phyloP scores from a whole-genome alignment of 2,888 invertebrate species.

The Strigamia maritima region DNA sequence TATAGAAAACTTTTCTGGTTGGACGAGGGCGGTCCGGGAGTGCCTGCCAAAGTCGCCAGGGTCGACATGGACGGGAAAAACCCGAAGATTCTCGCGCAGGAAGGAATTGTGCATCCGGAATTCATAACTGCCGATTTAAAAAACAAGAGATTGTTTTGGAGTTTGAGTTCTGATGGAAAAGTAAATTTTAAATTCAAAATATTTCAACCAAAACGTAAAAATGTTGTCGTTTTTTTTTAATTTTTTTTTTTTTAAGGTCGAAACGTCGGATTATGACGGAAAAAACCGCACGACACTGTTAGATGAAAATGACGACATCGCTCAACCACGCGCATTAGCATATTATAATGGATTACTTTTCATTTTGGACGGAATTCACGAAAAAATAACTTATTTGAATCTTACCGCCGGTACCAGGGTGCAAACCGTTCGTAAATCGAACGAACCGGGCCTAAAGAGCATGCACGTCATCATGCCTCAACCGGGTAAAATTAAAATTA shows the following conservation, averaged over 20 bases:
- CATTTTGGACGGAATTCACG: constrained; percentile 82
- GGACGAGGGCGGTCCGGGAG: constrained; percentile 87
- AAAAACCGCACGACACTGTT: constrained; percentile 66
- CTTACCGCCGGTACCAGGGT: constrained; percentile 71
- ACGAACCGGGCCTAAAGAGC: constrained; percentile 65
- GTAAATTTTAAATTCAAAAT: no score
- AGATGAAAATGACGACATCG: constrained; percentile 65
- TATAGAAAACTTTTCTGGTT: constrained; percentile 86
- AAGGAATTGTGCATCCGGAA: constrained; percentile 70
- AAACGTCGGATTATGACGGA: constrained; percentile 58
- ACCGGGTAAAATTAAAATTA: constrained; percentile 58
- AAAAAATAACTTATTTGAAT: constrained; percentile 81
- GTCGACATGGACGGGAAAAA: constrained; percentile 92
- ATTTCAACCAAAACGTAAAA: no score
- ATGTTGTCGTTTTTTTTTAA: no score
- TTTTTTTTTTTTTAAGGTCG: constrained; percentile 46
- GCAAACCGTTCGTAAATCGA: constrained; percentile 79
- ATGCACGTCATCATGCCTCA: constrained; percentile 85
- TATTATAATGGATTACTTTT: constrained; percentile 78
- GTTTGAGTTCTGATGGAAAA: constrained; percentile 56
- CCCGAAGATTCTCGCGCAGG: constrained; percentile 65
- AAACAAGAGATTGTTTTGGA: constrained; percentile 81
- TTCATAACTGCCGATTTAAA: constrained; percentile 76
- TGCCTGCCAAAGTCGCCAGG: constrained; percentile 71
- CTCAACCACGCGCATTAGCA: constrained; percentile 74